Conservation (phyloP, 2,113 vertebrate species). For the Hydrochoerus hydrochaeris region DNA sequence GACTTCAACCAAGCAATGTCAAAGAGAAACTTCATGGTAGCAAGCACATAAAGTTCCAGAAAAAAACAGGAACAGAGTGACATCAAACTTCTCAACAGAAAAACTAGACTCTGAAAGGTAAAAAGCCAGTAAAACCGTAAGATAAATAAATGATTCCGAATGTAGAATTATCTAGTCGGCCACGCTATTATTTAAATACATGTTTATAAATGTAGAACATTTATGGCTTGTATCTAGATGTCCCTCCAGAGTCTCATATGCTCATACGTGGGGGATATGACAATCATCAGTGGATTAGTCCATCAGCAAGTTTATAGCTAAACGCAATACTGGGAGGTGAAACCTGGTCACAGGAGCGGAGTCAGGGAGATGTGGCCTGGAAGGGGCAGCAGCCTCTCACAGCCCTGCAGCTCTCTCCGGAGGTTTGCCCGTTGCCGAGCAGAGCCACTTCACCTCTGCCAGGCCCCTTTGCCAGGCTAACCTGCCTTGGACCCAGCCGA, state of each 20-base stretch:
- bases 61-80: background rate
- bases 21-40: slow-evolving; percentile 16
- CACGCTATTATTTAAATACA: slow-evolving; percentile 21
- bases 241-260: background rate
- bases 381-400: background rate
- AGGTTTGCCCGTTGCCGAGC: background rate
- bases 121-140: background rate
- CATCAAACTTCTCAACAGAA: slow-evolving; percentile 2
- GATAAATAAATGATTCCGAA: slow-evolving; percentile 17
- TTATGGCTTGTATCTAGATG: background rate
- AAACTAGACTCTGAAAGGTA: background rate
- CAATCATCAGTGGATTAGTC: background rate
- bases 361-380: background rate
- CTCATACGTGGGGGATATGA: background rate
- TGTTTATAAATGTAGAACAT: background rate
- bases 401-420: background rate
- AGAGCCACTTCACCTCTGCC: background rate
- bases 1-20: background rate
- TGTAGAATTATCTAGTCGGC: background rate
- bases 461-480: background rate
- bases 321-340: background rate
- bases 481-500: background rate
- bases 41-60: background rate
- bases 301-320: background rate
- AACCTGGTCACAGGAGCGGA: background rate